A percentile compares a stretch with the other conserved stretches of the same genome.
Evolutionary conservation across 37 sponge, comb jelly and placozoan species (phyloP).

Genomic region (Ianthella basta): DNA sequence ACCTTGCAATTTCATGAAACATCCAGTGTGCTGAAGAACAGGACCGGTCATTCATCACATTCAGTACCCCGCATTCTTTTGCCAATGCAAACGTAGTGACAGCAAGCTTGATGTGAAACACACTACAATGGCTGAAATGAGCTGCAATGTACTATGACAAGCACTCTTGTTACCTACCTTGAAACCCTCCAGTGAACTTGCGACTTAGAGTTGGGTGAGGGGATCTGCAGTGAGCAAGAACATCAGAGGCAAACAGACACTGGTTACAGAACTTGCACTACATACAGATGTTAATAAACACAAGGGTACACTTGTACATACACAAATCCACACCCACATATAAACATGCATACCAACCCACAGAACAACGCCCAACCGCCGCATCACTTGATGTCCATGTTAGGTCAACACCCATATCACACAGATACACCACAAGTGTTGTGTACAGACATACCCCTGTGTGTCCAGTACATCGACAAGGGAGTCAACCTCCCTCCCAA

Average conservation of each 20-base stretch:
- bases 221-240: background rate
- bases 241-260: no score
- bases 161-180: background rate
- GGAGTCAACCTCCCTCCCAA: slow-evolving; percentile 27
- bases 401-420: background rate
- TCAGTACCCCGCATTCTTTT: no score
- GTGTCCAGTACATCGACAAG: slow-evolving; percentile 13
- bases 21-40: no score
- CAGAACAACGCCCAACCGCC: background rate
- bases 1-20: no score
- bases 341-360: background rate
- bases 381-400: background rate
- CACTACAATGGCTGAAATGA: no score
- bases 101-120: no score
- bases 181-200: background rate
- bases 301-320: slow-evolving; percentile 3
- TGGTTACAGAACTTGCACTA: no score
- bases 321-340: slow-evolving; percentile 4
- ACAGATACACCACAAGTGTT: no score
- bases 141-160: no score
- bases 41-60: no score
- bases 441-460: background rate
- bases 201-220: slow-evolving; percentile 11
- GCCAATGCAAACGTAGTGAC: no score
- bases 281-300: background rate